Evolutionary conservation across 1,140 invertebrate genomes (phyloP), one percentile per base, ranked within the genome.

Genomic region (Bombus pyrosoma): DNA sequence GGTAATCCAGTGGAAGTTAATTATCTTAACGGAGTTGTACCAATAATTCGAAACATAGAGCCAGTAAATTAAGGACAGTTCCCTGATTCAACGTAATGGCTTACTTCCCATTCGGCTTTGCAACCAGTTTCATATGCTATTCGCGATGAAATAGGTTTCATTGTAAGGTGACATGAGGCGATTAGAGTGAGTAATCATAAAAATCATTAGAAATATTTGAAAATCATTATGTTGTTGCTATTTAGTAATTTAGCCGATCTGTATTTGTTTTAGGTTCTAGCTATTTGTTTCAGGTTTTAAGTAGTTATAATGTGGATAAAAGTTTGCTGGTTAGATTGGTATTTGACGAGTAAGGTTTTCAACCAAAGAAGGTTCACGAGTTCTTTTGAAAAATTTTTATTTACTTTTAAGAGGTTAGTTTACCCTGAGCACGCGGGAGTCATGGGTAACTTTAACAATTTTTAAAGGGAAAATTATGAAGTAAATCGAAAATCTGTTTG

Each of bases 11-110:
- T 41, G 34, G 18, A 41, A 39, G 71, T 59, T 86, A 89, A 89
- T 89, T 86, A 69, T 80, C 69, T 66, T 74, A 72, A 62, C 62
- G 73, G 53, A 37, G 53, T 86, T 80, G 53, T 41, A 53, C 28
- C 77, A 81, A 89, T 89, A 83, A 89, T 83, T 76, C 73, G 85
- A 78, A 89, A 83, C 77, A 80, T 64, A 71, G 75, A 89, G 75
- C 66, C 69, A 79, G 39, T 78, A 79, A 90, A 90, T 89, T 85
- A 83, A 86, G 88, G 89, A 89, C 89, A 89, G 85, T 89, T 90
- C 89, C 89, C 88, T 82, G 88, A 85, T 39, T 89, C 89, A 82
- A 87, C 85, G 88, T 89, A 89, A 90, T 89, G 78, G 80, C 85
- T 88, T 74, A 89, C 89, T 89, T 89, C 88, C 89, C 85, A 89